phyloP scores from a whole-genome alignment of 2,888 invertebrate species.

The Thereva unica region DNA sequence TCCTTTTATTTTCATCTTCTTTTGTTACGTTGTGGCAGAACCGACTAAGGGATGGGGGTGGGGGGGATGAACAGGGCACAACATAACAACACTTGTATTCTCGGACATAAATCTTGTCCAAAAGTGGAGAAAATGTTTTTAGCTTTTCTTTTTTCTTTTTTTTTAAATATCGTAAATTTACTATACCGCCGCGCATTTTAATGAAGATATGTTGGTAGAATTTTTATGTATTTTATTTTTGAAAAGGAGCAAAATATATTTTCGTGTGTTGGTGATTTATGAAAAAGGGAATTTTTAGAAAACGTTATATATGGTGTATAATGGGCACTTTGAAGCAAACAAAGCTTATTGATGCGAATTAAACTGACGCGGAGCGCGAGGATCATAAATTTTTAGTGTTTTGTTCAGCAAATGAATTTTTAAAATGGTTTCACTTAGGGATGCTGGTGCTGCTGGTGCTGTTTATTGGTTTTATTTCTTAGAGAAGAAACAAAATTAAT shows the following conservation, averaged over 20 bases:
- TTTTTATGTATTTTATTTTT: neutral
- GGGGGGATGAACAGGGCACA: neutral
- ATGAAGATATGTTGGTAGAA: slow-evolving; percentile 24
- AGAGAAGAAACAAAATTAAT: no score
- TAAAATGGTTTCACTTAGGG: no score
- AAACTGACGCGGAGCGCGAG: no score
- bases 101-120: slow-evolving; percentile 24
- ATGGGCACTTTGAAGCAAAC: no score
- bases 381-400: no score
- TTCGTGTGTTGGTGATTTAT: slow-evolving; percentile 1
- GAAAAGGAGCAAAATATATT: no score
- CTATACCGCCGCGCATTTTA: slow-evolving; percentile 13
- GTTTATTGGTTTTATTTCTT: no score
- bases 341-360: no score
- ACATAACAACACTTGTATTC: no score
- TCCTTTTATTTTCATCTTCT: neutral
- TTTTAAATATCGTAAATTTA: slow-evolving; percentile 9
- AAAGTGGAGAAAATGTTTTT: slow-evolving; percentile 1
- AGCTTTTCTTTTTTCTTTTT: neutral
- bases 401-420: no score
- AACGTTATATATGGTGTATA: no score
- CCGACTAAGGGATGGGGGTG: slow-evolving; percentile 5
- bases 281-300: neutral
- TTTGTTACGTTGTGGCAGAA: slow-evolving; percentile 2
- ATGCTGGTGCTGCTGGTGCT: no score